Evolutionary conservation across 2,888 invertebrate genomes (phyloP), one percentile per base, ranked within the genome.

Genomic region (Alcis repandata): DNA sequence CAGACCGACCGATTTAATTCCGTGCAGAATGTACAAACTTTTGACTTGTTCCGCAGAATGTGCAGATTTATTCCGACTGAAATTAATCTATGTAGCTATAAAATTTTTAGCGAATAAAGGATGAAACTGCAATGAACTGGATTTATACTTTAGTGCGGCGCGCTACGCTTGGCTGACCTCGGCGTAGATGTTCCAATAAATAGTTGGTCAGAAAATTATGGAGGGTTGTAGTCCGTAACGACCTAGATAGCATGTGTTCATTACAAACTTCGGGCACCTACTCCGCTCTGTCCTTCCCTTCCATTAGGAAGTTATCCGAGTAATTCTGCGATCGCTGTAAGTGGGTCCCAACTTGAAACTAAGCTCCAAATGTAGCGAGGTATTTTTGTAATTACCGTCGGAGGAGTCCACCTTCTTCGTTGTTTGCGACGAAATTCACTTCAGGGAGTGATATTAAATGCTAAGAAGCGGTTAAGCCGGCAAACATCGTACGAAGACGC

Each of bases 81-180:
- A 56, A 63, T 56, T 52, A 33, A 54, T 56, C 38, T 56, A 52
- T 38, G 59, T 51, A 22, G 45, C 38, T 54, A 38, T 49, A 49
- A 59, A 70, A 74, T 69, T 62, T n/a, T 75, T 78, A 76, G 71
- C 72, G 73, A 79, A 76, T 75, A 79, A 79, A 80, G 71, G 66
- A 71, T 75, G 71, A 69, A 69, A 73, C 75, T 77, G 77, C 74
- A 74, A 70, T 69, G 69, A 70, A 75, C 76, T 76, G 67, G 72
- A 80, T 80, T 78, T 76, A 76, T 76, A 72, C 74, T 75, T 78
- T 73, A 76, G 73, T 76, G 73, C 68, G 66, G 68, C 62, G 63
- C 64, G 62, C 63, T 60, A 68, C 67, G 74, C 75, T 79, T 80
- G 81, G 80, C 78, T 75, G 69, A 72, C 68, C 62, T 33, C 56